Evolutionary conservation across 2,113 vertebrate genomes (phyloP), one percentile per base, ranked within the genome.

Genomic region (Puntigrus tetrazona): DNA sequence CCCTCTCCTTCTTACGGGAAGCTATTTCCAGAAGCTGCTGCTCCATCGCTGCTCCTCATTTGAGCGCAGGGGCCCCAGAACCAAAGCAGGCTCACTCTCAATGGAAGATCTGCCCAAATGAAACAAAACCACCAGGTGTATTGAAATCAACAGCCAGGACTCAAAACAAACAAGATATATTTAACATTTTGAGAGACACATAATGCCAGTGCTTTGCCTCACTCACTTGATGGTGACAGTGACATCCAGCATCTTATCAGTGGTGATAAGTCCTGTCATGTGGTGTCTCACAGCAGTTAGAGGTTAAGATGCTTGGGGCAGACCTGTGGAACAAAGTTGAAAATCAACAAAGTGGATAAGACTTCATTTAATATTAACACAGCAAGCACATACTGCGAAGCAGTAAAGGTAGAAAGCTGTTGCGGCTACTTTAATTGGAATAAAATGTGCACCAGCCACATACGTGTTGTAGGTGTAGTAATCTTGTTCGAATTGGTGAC

Each of bases 381-480:
- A 41, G 63, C 57, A 45, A 61, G 52, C 10, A 79, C 13, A 61
- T 4, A 78, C 47, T 36, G 25, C 18, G 59, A n/a, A 57, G n/a
- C n/a, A n/a, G n/a, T 3, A 50, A 47, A 16, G 45, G 43, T 16
- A 74, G 9, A 25, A 70, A 36, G 67, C 22, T 43, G 38, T 3
- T 4, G 25, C 29, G 52, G 29, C 45, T 52, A 76, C 3, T 76
- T 43, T 43, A 7, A 78, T 27, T n/a, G 2, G 22, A 47, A 29
- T 22, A 65, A 47, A 80, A 80, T 13, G 9, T 3, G 7, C 31
- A 47, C n/a, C 10, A 43, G 38, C 18, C 41, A 93, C 98, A 95
- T 95, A 99, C 98, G 98, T 99, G 91, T 98, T 97, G 0, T 99
- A 99, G 76, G 95, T 98, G 91, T 99, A 99, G 92, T 96, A 97